Evolutionary conservation across 2,797 vertebrate genomes (phyloP).

Genomic region (Hydrophis major): DNA sequence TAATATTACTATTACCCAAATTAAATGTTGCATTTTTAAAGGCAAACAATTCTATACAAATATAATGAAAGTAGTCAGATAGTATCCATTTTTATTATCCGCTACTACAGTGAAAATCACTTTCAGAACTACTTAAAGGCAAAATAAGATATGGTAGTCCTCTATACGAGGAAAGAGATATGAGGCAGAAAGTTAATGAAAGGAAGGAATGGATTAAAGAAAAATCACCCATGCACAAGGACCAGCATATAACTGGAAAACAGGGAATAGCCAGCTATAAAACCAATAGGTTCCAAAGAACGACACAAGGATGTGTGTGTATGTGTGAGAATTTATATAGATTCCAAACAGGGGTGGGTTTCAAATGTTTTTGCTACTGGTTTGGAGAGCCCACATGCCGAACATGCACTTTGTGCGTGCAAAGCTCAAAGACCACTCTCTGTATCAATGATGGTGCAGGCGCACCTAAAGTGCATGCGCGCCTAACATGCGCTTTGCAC

Average conservation of each 20-base stretch:
- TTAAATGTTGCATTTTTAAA: not conserved
- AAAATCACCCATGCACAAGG: not conserved
- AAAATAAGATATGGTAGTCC: not conserved
- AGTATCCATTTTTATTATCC: not conserved
- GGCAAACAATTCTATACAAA: not conserved
- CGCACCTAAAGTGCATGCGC: too few species aligned
- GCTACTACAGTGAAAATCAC: not conserved
- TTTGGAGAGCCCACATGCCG: too few species aligned
- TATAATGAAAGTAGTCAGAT: not conserved
- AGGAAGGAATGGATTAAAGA: not conserved
- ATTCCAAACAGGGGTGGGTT: not conserved
- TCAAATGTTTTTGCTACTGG: too few species aligned
- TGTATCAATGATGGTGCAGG: too few species aligned
- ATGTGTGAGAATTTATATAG: not conserved
- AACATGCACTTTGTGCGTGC: too few species aligned
- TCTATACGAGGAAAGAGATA: not conserved
- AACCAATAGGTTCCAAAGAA: not conserved
- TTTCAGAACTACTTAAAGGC: not conserved
- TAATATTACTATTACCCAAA: not conserved
- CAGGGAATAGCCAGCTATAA: not conserved
- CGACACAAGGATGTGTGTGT: not conserved
- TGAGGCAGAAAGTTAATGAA: not conserved
- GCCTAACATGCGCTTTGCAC: too few species aligned
- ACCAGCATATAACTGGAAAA: not conserved
- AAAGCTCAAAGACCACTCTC: too few species aligned